A percentile compares a stretch with the other conserved stretches of the same genome.
Conservation (phyloP, 1,140 invertebrate genomes). For the Oedothorax gibbosus region DNA sequence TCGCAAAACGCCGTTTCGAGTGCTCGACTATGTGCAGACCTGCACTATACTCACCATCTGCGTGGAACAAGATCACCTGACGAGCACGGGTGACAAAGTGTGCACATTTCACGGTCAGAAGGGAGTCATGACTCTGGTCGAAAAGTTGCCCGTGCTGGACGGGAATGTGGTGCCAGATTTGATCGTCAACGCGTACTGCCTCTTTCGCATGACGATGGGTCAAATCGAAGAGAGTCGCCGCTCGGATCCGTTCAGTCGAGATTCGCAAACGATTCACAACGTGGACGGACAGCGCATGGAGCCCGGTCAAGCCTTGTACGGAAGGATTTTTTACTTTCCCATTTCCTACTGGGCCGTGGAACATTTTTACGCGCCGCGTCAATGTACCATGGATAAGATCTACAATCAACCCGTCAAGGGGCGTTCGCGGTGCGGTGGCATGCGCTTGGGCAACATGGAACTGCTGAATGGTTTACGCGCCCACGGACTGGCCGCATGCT, state of each 20-base stretch:
- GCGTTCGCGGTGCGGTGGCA: not conserved
- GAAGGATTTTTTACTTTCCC: not conserved
- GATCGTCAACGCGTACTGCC: not conserved
- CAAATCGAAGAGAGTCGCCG: not conserved
- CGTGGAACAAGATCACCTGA: not conserved
- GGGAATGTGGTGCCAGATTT: not conserved
- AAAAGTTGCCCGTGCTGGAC: not conserved
- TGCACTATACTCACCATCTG: not conserved
- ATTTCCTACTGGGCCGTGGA: not conserved
- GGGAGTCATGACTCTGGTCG: not conserved
- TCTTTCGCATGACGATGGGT: not conserved
- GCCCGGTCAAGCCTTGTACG: not conserved
- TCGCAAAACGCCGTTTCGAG: not conserved
- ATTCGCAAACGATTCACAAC: not conserved
- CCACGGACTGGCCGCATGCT: not conserved
- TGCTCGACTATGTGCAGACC: not conserved
- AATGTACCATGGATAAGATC: not conserved
- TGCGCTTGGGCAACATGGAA: conserved; percentile 11
- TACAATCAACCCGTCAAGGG: conserved; percentile 6
- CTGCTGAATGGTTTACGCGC: not conserved
- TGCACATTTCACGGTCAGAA: conserved; percentile 13
- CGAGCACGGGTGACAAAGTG: not conserved
- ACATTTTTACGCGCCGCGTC: not conserved
- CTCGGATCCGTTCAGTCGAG: not conserved
- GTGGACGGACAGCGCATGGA: not conserved